Evolutionary conservation across 1,140 invertebrate species (phyloP), one percentile per base, ranked within the genome.

Genomic region (Holotrichia oblita): DNA sequence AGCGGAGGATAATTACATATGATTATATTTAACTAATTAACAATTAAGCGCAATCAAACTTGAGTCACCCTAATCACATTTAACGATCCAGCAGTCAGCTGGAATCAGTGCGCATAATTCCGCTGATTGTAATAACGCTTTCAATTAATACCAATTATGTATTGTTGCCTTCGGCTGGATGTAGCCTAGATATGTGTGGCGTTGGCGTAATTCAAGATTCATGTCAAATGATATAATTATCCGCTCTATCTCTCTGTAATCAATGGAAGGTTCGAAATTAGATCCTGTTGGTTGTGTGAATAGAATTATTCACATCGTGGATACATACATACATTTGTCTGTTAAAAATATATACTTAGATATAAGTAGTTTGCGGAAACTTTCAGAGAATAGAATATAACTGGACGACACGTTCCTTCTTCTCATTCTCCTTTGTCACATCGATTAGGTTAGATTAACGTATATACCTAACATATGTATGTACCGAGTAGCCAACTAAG

Each of bases 41-140:
- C 76, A 77, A 77, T 77, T 77, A 77, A 77, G 24, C 61, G 76
- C 76, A 77, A 77, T 77, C 76, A 77, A n/a, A 77, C 76, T 64
- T 77, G 76, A 77, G 55, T 77, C 76, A 77, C 76, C 24, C 24
- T 42, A 77, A 77, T 77, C 76, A 64, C 75, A 55, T 40, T 76
- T 76, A 76, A 76, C 75, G n/a, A 48, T 10, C 61, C 61, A 24
- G 6, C 75, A 59, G 42, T 48, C 75, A 76, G 75, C 40, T 48
- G 41, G 48, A 64, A 61, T 64, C 76, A 40, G 55, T 77, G 76
- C 61, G 40, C 76, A 64, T 77, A 77, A 61, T 61, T 61, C 76
- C 76, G 48, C 20, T 77, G 76, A 77, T 77, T 77, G 76, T 77
- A 77, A 77, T 77, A 69, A 64, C 76, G 76, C 76, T 64, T 42